These are phyloP conservation scores for Dasypogon diadema DNA, from an alignment of 2,888 invertebrate genomes.

Conservation along the genomic window DNA sequence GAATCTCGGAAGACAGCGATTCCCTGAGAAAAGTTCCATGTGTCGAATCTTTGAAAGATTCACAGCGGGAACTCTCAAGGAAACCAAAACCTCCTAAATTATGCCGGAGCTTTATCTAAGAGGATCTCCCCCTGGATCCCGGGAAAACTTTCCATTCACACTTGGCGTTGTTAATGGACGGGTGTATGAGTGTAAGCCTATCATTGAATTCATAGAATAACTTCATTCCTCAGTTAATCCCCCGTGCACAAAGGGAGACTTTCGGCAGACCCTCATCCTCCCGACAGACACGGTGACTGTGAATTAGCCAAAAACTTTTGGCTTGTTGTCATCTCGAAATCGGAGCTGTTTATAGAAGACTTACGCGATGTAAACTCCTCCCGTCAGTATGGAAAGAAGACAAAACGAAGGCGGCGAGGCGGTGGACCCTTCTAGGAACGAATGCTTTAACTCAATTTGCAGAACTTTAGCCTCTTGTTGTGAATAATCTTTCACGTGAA, in stretches of 20 bases:
- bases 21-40: slow-evolving; percentile 27
- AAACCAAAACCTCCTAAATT: slow-evolving; percentile 24
- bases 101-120: slow-evolving; percentile 19
- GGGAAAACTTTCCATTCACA: background rate
- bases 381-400: background rate
- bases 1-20: background rate
- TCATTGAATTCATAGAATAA: slow-evolving; percentile 31
- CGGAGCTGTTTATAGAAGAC: slow-evolving; percentile 20
- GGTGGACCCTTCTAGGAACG: slow-evolving; percentile 1
- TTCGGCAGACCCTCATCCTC: background rate
- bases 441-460: slow-evolving; percentile 8
- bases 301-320: slow-evolving; percentile 12
- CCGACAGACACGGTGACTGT: background rate
- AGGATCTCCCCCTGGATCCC: background rate
- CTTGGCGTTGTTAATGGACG: slow-evolving; percentile 5
- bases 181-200: slow-evolving; percentile 7
- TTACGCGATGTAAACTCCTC: slow-evolving; percentile 18
- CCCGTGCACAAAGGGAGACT: slow-evolving; percentile 13
- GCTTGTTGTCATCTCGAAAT: slow-evolving; percentile 23
- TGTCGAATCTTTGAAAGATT: slow-evolving; percentile 23
- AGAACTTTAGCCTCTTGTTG: slow-evolving; percentile 16
- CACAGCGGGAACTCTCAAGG: background rate
- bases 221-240: slow-evolving; percentile 20
- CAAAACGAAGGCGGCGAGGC: too few species aligned
- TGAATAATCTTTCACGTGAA: slow-evolving; percentile 21